Base-by-base conservation (phyloP, 1,140 invertebrate genomes). In the Parasteatoda tepidariorum region DNA sequence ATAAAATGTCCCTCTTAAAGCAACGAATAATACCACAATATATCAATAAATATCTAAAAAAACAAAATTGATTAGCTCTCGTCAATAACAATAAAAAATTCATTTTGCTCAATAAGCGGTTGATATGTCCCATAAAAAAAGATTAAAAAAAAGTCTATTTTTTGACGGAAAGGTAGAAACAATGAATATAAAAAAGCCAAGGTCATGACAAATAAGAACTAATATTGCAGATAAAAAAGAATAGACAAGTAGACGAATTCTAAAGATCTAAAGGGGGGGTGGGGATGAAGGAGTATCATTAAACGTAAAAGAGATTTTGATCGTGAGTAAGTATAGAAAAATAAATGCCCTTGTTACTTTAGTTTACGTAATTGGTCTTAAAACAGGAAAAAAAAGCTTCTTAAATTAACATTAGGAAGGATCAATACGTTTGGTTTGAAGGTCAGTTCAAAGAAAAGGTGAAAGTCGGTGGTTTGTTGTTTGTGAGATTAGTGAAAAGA, bases 271-370 rank as follows among this genome's bases (percentile, higher is more conserved):
- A n/a, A n/a, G n/a, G n/a, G n/a, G n/a, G n/a, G n/a, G n/a, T 48
- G 28, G 38, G 41, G 33, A 38, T 66, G 31, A 28, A 31, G 62
- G 68, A 79, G 67, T 67, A 38, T 57, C 75, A 57, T 67, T 79
- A 67, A 15, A 33, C 34, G 3, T 66, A 28, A 68, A 28, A 68
- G 64, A 79, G 76, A 79, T 79, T 79, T 79, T 55, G 76, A 66
- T 68, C 76, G 68, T n/a, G 76, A 79, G 38, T 68, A 30, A 55
- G 76, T 26, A 57, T 57, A 64, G 76, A 79, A 78, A 78, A 79
- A 54, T 59, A 68, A 68, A 67, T 79, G 76, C 76, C 76, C 76
- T 79, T 79, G 76, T 79, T 79, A 68, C 76, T 79, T 66, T 61
- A 66, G 59, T 76, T 76, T 57, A 79, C 48, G 54, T 79, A 79